These are phyloP conservation scores for Sprattus sprattus DNA, from an alignment of 2,113 vertebrate species.

Conservation along the genomic window DNA sequence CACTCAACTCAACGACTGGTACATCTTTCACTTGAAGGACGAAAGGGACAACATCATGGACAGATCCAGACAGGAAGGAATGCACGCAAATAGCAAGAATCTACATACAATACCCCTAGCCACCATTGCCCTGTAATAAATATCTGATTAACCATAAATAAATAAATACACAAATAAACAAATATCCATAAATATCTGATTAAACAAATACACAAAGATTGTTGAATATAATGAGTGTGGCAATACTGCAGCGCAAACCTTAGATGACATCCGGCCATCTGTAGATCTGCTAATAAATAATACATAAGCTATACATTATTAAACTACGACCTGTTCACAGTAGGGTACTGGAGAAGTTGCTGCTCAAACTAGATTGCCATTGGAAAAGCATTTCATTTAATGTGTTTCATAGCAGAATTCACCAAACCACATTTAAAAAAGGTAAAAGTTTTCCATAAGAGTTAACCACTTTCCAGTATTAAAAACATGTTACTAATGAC, in stretches of 20 bases:
- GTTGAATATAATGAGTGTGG: background rate
- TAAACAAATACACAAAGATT: background rate
- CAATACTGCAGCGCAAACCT: background rate
- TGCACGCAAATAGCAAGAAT: background rate
- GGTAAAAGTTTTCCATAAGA: background rate
- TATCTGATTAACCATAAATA: background rate
- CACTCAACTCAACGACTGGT: background rate
- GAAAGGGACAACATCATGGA: background rate
- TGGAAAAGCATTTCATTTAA: background rate
- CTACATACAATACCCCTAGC: background rate
- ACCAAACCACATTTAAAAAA: background rate
- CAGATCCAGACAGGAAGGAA: background rate
- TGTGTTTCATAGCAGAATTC: background rate
- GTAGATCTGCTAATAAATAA: background rate
- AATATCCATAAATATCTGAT: background rate
- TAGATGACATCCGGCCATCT: background rate
- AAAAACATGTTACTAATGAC: background rate
- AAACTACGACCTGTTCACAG: background rate
- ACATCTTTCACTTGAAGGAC: background rate
- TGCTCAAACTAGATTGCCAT: background rate
- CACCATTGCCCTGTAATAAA: background rate
- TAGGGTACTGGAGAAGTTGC: background rate
- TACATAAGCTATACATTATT: slow-evolving; percentile 6
- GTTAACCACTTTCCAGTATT: background rate
- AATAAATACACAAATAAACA: background rate